Conservation (phyloP, 2,113 vertebrate species). For the Serilophus lunatus region DNA sequence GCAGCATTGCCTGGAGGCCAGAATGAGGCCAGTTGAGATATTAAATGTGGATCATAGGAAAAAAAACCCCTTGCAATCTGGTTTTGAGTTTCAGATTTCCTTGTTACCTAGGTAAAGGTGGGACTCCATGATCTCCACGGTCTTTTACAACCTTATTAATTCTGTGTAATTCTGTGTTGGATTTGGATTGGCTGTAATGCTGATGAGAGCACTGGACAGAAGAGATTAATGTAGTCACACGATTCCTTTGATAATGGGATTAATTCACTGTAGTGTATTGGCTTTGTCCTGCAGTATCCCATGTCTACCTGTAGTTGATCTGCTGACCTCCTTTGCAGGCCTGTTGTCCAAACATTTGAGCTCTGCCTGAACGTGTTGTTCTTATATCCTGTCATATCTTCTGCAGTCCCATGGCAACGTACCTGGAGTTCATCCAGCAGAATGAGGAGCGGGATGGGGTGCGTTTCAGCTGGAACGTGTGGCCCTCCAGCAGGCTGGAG, state of each 20-base stretch:
- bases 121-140: too few species aligned
- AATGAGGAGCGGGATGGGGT: constrained; percentile 95
- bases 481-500: constrained; percentile 95
- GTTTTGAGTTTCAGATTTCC: background rate
- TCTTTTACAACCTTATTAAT: too few species aligned
- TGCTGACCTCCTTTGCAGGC: background rate
- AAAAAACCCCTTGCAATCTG: background rate
- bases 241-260: background rate
- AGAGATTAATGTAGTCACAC: background rate
- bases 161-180: background rate
- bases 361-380: background rate
- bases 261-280: background rate
- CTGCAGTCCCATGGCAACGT: constrained; percentile 82
- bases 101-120: too few species aligned
- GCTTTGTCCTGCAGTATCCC: background rate
- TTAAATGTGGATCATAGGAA: background rate
- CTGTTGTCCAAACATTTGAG: background rate
- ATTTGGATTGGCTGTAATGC: background rate
- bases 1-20: background rate
- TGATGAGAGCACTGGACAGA: background rate
- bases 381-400: constrained; percentile 37
- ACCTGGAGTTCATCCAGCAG: constrained; percentile 96
- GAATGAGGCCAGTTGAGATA: background rate
- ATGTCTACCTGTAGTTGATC: background rate
- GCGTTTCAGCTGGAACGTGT: constrained; percentile 98